These are phyloP conservation scores for Percopsis transmontana DNA, from an alignment of 2,113 vertebrate genomes.

Conservation along the genomic window DNA sequence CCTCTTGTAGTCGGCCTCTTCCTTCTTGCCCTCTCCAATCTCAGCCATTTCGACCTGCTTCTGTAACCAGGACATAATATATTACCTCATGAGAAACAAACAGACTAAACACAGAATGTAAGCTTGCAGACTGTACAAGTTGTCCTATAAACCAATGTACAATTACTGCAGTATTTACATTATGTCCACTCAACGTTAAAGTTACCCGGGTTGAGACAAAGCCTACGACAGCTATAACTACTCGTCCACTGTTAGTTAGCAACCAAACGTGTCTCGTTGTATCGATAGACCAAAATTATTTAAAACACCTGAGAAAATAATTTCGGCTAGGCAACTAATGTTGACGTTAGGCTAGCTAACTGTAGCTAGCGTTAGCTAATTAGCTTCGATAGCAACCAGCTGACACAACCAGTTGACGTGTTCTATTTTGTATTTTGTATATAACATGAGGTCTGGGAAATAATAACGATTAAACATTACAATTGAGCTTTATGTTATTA, in stretches of 20 bases:
- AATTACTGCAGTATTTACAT: slow-evolving; percentile 15
- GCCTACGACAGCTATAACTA: slow-evolving; percentile 18
- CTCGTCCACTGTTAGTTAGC: slow-evolving; percentile 26
- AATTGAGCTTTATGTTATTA: background rate
- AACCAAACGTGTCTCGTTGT: background rate
- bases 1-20: slow-evolving; percentile 93
- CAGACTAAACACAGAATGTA: background rate
- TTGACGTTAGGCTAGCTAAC: background rate
- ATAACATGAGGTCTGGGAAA: background rate
- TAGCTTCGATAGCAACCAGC: slow-evolving; percentile 54
- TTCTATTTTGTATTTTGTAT: background rate
- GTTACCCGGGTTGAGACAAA: slow-evolving; percentile 2
- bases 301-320: no score
- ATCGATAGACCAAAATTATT: no score
- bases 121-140: background rate
- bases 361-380: slow-evolving; percentile 28
- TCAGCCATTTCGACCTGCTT: slow-evolving; percentile 84
- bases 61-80: slow-evolving; percentile 24
- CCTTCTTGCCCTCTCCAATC: slow-evolving; percentile 88
- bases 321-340: no score
- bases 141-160: slow-evolving; percentile 1
- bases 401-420: slow-evolving; percentile 33
- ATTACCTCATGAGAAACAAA: background rate
- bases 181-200: background rate
- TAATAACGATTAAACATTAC: background rate